Evolutionary conservation across 2,113 vertebrate genomes (phyloP).

Genomic region (Pelusios castaneus): DNA sequence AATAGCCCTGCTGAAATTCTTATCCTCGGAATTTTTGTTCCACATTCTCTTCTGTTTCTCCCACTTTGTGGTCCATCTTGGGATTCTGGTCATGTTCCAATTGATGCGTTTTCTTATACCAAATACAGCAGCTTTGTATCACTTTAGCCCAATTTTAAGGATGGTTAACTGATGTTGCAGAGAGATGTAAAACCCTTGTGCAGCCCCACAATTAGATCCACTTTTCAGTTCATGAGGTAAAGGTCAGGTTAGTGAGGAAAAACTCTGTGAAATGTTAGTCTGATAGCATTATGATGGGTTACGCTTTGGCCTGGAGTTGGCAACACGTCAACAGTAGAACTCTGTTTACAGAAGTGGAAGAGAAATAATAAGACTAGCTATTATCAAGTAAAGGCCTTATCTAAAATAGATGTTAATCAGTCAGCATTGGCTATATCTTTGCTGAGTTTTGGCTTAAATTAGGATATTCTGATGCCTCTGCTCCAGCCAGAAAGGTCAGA

Average conservation of each 20-base stretch:
- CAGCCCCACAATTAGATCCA: slow-evolving; percentile 42
- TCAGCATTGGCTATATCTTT: neutral
- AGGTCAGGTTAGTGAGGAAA: slow-evolving; percentile 63
- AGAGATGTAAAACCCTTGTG: slow-evolving; percentile 55
- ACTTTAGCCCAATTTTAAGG: slow-evolving; percentile 65
- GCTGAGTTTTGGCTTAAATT: neutral
- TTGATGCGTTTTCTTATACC: slow-evolving; percentile 57
- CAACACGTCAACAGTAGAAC: slow-evolving; percentile 30
- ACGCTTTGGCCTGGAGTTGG: slow-evolving; percentile 23
- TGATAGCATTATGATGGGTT: slow-evolving; percentile 54
- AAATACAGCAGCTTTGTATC: slow-evolving; percentile 39
- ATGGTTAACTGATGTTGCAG: slow-evolving; percentile 59
- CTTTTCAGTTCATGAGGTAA: slow-evolving; percentile 64
- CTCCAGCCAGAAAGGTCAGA: neutral
- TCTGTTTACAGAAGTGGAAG: slow-evolving; percentile 18
- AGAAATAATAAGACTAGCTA: neutral
- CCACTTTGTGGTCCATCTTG: neutral
- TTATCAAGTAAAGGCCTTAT: neutral
- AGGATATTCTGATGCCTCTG: neutral
- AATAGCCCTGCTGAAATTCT: neutral
- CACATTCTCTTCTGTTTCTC: neutral
- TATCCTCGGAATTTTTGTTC: slow-evolving; percentile 19
- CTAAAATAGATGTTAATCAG: slow-evolving; percentile 21
- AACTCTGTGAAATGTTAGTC: slow-evolving; percentile 31
- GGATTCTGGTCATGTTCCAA: slow-evolving; percentile 44